Base-by-base conservation (phyloP, 2,797 vertebrate genomes). In the Anguilla anguilla region DNA sequence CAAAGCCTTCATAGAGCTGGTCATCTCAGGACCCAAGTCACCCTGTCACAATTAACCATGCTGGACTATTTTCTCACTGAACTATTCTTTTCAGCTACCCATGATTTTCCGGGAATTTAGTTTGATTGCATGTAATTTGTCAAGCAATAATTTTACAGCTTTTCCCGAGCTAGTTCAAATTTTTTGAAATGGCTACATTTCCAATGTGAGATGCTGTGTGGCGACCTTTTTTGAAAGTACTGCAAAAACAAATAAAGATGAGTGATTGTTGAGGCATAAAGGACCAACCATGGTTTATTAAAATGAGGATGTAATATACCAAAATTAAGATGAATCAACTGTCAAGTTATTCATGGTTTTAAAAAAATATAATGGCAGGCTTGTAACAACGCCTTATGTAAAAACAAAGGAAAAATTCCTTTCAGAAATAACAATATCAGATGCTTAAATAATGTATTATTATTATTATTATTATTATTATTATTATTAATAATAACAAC, bases 11-110 rank as follows among this genome's bases (percentile, higher is more conserved):
- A n/a, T 59, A 19, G 25, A 69, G 64, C 64, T 28, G 64, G 64
- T 28, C 64, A 69, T 69, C 64, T n/a, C n/a, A 69, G 69, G 69
- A 74, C 31, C 31, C 69, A 10, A 74, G 69, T 74, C 69, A 74
- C 69, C 31, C 28, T 31, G 31, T 13, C 31, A 17, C 28, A 74
- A 35, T 74, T 15, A 67, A 28, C n/a, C n/a, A 25, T 28, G 28
- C 69, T 74, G 69, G 19, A 31, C 31, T 11, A 74, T 35, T 74
- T 11, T 74, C 69, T 74, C 64, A 28, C 64, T 69, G 64, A 69
- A 69, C 25, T n/a, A 69, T 69, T 69, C 25, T 69, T 69, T 69
- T 69, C 64, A 69, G 64, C 64, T 19, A 28, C 64, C 64, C 64
- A 28, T n/a, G 7, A 28, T 69, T 69, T 69, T 2, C 64, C 9